Evolutionary conservation across 2,888 invertebrate genomes (phyloP), one percentile per base, ranked within the genome.

Genomic region (Sycophila texana): DNA sequence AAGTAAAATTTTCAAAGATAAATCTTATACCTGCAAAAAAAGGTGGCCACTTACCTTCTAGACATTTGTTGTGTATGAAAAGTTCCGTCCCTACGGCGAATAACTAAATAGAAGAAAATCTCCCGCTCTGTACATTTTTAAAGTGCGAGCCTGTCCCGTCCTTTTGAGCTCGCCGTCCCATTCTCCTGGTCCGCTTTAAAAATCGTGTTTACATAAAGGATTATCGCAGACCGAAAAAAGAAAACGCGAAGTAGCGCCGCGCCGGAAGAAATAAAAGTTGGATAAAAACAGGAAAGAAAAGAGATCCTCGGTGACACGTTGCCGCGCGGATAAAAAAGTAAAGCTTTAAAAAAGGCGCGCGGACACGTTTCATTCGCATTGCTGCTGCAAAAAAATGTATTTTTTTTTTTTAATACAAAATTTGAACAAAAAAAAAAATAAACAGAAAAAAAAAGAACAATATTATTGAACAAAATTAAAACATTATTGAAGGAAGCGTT

Each of bases 161-260:
- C 20, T 18, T 49, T 65, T 14, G 7, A 20, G 12, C 20, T 18
- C 49, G 5, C 13, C 20, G 49, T 18, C 16, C 49, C 20, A 39
- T 18, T 14, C 20, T 1, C 49, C 47, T 18, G 20, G 53, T 5
- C n/a, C 65, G 65, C 49, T 49, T 65, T 49, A 65, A 14, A 26
- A 65, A 49, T 49, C 65, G 49, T 20, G 65, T 65, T 65, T 65
- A 14, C 65, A 20, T 65, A 65, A 65, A 49, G 22, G 65, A 65
- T 65, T 65, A 49, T 49, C 14, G 65, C 20, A 20, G 65, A 16
- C 65, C 20, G 5, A 22, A 65, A 65, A 65, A 65, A 49, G 20
- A 63, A n/a, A n/a, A n/a, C n/a, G 22, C 20, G 49, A 14, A 22
- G 26, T 7, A 65, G 20, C 49, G 18, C 13, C 12, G 49, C 16